A percentile compares a stretch with the other conserved stretches of the same genome.
Evolutionary conservation across 1,140 invertebrate genomes (phyloP).

Genomic region (Drosophila nigromelanica): DNA sequence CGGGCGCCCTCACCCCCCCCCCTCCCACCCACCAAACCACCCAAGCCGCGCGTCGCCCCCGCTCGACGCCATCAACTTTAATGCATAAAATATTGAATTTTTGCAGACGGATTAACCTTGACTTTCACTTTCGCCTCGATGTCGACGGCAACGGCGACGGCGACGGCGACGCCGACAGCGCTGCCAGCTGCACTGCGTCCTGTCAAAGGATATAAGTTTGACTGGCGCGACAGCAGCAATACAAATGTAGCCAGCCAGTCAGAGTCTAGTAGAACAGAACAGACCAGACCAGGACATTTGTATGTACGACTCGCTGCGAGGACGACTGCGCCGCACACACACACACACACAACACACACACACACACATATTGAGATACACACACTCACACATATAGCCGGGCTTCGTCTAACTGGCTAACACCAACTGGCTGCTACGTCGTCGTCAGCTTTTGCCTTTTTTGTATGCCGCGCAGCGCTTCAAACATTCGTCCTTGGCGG

Average conservation of each 20-base stretch:
- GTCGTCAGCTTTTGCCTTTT: constrained; percentile 63
- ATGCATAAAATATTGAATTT: constrained; percentile 84
- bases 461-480: constrained; percentile 79
- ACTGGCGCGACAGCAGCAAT: constrained; percentile 66
- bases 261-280: constrained; percentile 44
- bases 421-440: constrained; percentile 57
- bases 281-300: constrained; percentile 67
- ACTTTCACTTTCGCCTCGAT: constrained; percentile 79
- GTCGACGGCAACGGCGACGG: constrained; percentile 20
- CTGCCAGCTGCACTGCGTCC: constrained; percentile 65
- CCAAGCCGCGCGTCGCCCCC: background rate
- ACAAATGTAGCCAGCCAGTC: constrained; percentile 68
- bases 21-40: background rate
- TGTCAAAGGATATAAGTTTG: constrained; percentile 64
- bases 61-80: constrained; percentile 70
- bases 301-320: constrained; percentile 66
- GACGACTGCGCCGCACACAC: constrained; percentile 40
- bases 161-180: constrained; percentile 9
- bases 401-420: constrained; percentile 66
- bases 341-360: constrained; percentile 45
- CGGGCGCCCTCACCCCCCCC: background rate
- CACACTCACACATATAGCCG: constrained; percentile 49
- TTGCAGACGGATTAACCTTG: constrained; percentile 84
- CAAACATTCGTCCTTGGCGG: constrained; percentile 83
- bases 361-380: constrained; percentile 11